Percentiles rank a stretch among this genome's conserved stretches.
phyloP scores from a whole-genome alignment of 2,113 vertebrate genomes.

The Pogona vitticeps region DNA sequence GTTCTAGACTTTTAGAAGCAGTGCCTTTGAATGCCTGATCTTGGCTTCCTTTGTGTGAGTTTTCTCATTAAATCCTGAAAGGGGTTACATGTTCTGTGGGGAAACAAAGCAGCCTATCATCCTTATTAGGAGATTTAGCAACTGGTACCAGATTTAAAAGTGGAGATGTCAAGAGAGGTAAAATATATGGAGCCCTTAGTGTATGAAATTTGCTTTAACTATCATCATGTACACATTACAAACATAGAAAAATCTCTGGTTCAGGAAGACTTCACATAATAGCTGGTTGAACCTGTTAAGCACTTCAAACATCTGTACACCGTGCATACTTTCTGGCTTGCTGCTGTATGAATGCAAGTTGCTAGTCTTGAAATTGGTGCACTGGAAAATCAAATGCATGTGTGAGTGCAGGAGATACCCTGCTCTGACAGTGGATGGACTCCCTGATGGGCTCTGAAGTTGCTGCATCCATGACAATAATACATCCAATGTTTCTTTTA shows the following conservation, averaged over 20 bases:
- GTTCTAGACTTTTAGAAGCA: not conserved
- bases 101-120: not conserved
- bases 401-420: not conserved
- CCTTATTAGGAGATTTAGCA: constrained; percentile 1
- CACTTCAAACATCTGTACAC: not conserved
- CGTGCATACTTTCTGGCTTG: not conserved
- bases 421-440: not conserved
- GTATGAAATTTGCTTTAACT: not conserved
- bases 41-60: not conserved
- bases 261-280: not conserved
- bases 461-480: not conserved
- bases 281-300: not conserved
- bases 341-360: not conserved
- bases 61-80: not conserved
- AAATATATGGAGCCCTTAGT: not conserved
- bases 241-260: not conserved
- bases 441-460: not conserved
- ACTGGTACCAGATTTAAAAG: not conserved
- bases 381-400: not conserved
- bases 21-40: not conserved
- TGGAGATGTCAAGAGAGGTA: not conserved
- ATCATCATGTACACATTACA: not conserved
- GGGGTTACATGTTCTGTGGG: not conserved
- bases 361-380: not conserved
- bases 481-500: not conserved